Conservation (phyloP, 2,113 vertebrate species). For the Genyomyrus donnyi region DNA sequence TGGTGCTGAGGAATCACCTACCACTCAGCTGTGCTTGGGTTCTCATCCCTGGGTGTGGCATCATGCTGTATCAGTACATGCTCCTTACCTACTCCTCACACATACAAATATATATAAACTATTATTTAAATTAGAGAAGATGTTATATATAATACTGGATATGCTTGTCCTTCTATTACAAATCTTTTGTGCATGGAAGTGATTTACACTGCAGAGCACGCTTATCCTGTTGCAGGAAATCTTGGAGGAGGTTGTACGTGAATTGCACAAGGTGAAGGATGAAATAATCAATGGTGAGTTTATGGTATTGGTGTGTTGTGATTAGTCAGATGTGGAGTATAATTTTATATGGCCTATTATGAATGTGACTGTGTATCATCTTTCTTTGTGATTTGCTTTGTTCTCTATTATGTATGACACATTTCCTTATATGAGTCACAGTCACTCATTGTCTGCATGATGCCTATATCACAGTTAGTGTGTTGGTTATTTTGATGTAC, state of each 20-base stretch:
- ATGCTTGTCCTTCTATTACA: background rate
- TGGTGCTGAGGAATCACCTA: too few species aligned
- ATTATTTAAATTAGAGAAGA: background rate
- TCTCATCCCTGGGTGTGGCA: too few species aligned
- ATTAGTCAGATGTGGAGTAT: background rate
- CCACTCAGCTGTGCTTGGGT: too few species aligned
- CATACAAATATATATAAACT: background rate
- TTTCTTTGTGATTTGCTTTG: background rate
- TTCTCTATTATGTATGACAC: background rate
- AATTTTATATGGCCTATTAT: background rate
- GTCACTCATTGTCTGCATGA: background rate
- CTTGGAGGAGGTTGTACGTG: constrained; percentile 95
- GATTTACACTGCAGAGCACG: background rate
- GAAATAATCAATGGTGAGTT: constrained; percentile 95
- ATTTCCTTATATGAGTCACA: background rate
- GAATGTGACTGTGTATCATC: background rate
- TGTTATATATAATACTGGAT: background rate
- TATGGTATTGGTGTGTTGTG: background rate
- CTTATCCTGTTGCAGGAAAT: constrained; percentile 73
- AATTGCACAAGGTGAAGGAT: constrained; percentile 97
- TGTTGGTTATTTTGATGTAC: background rate
- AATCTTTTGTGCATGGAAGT: background rate
- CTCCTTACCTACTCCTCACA: too few species aligned
- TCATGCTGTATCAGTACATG: too few species aligned
- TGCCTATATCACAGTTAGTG: background rate